Evolutionary conservation across 2,888 invertebrate species (phyloP).

Genomic region (Pandemis cinnamomeana): DNA sequence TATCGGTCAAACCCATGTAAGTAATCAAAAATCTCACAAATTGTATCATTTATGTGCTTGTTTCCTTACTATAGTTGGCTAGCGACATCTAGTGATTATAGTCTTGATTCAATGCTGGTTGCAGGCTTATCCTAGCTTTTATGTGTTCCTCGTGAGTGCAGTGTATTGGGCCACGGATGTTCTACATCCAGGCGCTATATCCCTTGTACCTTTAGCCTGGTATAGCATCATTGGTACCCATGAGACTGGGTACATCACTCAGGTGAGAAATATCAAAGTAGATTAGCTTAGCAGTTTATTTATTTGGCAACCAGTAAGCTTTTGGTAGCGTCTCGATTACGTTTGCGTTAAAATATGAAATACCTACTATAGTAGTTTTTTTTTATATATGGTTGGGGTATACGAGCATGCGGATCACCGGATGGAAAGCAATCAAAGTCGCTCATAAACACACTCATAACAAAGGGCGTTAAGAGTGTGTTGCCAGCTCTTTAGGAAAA

Average conservation of each 20-base stretch:
- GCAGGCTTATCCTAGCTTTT: slow-evolving; percentile 59
- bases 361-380: too few relatives aligned
- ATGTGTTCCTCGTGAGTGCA: slow-evolving; percentile 60
- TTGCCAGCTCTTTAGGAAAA: too few relatives aligned
- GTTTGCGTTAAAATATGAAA: too few relatives aligned
- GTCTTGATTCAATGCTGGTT: slow-evolving; percentile 24
- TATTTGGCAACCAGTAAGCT: too few relatives aligned
- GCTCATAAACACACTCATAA: too few relatives aligned
- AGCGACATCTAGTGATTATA: not conserved
- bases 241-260: slow-evolving; percentile 50
- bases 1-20: slow-evolving; percentile 58
- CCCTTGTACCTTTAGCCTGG: slow-evolving; percentile 60
- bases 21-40: slow-evolving; percentile 42
- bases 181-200: slow-evolving; percentile 60
- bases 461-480: too few relatives aligned
- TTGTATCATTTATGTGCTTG: not conserved
- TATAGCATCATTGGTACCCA: slow-evolving; percentile 54
- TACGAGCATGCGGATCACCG: too few relatives aligned
- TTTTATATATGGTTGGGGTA: too few relatives aligned
- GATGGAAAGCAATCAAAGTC: too few relatives aligned
- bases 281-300: too few relatives aligned
- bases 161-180: slow-evolving; percentile 64
- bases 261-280: slow-evolving; percentile 50
- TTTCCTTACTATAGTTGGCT: not conserved
- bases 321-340: too few relatives aligned